phyloP scores from a whole-genome alignment of 2,888 invertebrate genomes.

The Nudaria mundana region DNA sequence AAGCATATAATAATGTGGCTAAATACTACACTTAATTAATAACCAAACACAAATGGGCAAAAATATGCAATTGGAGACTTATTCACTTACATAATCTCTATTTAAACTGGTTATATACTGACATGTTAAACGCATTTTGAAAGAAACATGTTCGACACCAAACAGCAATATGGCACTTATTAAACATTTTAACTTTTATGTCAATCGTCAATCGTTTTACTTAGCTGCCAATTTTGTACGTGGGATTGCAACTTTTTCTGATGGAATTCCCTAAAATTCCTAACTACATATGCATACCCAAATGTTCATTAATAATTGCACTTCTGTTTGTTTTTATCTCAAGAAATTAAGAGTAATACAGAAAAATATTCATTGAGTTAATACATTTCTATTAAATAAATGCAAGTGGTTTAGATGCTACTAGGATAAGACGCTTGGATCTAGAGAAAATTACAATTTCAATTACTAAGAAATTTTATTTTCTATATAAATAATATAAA shows the following conservation, averaged over 20 bases:
- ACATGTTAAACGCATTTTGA: constrained; percentile 24
- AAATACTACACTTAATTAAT: constrained; percentile 3
- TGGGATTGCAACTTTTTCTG: constrained; percentile 18
- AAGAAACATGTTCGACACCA: constrained; percentile 16
- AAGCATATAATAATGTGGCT: background rate
- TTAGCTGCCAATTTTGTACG: constrained; percentile 29
- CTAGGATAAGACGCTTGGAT: no score
- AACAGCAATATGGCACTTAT: constrained; percentile 34
- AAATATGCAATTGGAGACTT: constrained; percentile 13
- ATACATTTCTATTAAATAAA: no score
- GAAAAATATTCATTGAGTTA: no score
- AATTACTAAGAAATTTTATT: no score
- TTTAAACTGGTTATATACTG: constrained; percentile 17
- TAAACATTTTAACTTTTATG: constrained; percentile 19
- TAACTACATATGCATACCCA: constrained; percentile 20
- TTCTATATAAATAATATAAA: no score
- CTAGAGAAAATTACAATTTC: no score
- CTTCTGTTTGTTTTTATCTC: constrained; percentile 49
- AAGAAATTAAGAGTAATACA: background rate
- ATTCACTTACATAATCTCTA: constrained; percentile 12
- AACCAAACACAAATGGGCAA: constrained; percentile 1
- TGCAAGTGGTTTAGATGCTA: no score
- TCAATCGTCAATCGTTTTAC: constrained; percentile 10
- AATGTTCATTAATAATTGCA: constrained; percentile 55
- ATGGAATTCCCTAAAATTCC: constrained; percentile 64